Evolutionary conservation across 2,888 invertebrate species (phyloP).

Genomic region (Petrophora chlorosata): DNA sequence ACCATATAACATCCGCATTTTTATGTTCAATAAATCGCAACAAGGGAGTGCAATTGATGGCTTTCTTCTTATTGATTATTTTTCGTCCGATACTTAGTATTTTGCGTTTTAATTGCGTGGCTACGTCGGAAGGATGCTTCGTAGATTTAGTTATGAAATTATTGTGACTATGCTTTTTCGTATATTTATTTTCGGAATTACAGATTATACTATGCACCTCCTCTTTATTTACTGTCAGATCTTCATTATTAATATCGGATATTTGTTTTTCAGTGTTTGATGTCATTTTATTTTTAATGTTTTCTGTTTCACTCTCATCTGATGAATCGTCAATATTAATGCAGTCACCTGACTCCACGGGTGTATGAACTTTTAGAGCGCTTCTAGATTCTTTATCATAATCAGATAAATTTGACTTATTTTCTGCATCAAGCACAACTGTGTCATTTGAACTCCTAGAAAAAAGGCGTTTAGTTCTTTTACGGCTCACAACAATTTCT

Average conservation of each 20-base stretch:
- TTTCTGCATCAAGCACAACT: constrained; percentile 41
- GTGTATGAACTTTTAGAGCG: background rate
- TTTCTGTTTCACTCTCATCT: constrained; percentile 48
- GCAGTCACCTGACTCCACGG: constrained; percentile 41
- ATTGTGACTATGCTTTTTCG: constrained; percentile 41
- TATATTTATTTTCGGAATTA: constrained; percentile 54
- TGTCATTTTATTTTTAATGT: constrained; percentile 17
- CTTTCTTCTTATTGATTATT: constrained; percentile 57
- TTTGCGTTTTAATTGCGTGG: constrained; percentile 63
- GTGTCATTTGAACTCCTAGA: constrained; percentile 56
- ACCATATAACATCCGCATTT: constrained; percentile 63
- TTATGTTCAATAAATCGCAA: constrained; percentile 66
- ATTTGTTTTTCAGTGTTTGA: constrained; percentile 5
- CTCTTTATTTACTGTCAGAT: constrained; percentile 38
- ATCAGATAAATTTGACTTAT: constrained; percentile 24
- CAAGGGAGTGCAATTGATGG: constrained; percentile 60
- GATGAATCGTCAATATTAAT: constrained; percentile 66
- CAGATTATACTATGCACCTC: constrained; percentile 56
- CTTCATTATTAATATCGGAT: constrained; percentile 28
- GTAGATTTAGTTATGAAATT: background rate
- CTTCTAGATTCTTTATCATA: constrained; percentile 23
- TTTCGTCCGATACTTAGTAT: constrained; percentile 71
- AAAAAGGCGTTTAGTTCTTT: constrained; percentile 42
- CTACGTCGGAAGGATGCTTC: constrained; percentile 29
- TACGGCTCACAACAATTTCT: constrained; percentile 28